Evolutionary conservation across 2,113 vertebrate genomes (phyloP).

Genomic region (Proterorhinus semilunaris): DNA sequence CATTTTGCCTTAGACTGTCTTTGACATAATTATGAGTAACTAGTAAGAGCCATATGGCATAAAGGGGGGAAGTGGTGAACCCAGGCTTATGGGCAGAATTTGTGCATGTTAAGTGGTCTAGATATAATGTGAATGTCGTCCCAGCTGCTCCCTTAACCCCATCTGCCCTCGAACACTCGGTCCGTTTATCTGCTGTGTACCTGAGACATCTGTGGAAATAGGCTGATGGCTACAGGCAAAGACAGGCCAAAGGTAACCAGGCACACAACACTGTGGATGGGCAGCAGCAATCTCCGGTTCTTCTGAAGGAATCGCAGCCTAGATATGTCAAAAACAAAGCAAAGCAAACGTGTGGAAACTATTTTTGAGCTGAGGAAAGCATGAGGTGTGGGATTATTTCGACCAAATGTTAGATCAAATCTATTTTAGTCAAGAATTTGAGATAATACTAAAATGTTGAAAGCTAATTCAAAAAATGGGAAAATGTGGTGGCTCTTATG

Average conservation of each 20-base stretch:
- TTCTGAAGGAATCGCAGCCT: constrained; percentile 87
- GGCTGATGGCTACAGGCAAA: constrained; percentile 95
- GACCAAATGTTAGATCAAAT: too few relatives aligned
- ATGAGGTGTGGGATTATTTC: too few relatives aligned
- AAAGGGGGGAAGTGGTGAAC: background rate
- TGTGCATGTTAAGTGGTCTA: constrained; percentile 41
- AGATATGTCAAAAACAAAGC: constrained; percentile 15
- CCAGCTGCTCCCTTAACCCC: constrained; percentile 48
- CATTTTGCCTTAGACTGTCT: background rate
- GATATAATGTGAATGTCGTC: constrained; percentile 48
- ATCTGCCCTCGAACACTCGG: constrained; percentile 31
- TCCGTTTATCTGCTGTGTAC: constrained; percentile 62
- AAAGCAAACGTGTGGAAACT: constrained; percentile 17
- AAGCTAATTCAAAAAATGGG: too few relatives aligned
- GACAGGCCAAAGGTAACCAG: constrained; percentile 94
- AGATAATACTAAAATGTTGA: too few relatives aligned
- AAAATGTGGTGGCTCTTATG: too few relatives aligned
- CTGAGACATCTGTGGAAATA: constrained; percentile 98
- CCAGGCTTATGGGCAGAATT: background rate
- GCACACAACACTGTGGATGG: constrained; percentile 93
- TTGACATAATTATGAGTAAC: constrained; percentile 21
- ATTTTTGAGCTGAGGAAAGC: constrained; percentile 2
- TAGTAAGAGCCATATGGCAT: constrained; percentile 16
- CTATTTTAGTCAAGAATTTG: too few relatives aligned
- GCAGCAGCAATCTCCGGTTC: constrained; percentile 86